Evolutionary conservation across 2,888 invertebrate species (phyloP).

Genomic region (Psylliodes chrysocephalus): DNA sequence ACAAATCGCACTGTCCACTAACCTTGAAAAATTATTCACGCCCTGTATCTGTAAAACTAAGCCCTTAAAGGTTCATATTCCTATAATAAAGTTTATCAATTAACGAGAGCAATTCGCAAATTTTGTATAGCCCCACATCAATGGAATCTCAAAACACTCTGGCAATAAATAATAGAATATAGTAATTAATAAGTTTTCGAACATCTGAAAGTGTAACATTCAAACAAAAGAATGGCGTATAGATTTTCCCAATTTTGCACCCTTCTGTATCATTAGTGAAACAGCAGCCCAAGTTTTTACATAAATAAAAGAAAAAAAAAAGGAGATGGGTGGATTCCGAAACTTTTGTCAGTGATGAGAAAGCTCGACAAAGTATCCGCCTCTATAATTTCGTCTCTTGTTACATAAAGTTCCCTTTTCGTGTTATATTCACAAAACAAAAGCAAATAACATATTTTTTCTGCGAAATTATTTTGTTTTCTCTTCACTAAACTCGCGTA

Average conservation of each 20-base stretch:
- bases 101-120: too few relatives aligned
- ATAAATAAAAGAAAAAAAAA: slow-evolving; percentile 18
- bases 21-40: too few relatives aligned
- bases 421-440: slow-evolving; percentile 18
- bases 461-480: slow-evolving; percentile 19
- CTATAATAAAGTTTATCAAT: too few relatives aligned
- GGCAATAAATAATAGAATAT: too few relatives aligned
- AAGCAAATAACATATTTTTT: slow-evolving; percentile 21
- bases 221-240: too few relatives aligned
- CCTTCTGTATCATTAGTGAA: neutral
- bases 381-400: slow-evolving; percentile 23
- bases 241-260: neutral
- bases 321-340: slow-evolving; percentile 1
- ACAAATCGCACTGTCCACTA: too few relatives aligned
- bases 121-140: too few relatives aligned
- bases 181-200: too few relatives aligned
- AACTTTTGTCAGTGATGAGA: slow-evolving; percentile 20
- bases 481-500: slow-evolving; percentile 21
- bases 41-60: too few relatives aligned
- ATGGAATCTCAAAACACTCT: too few relatives aligned
- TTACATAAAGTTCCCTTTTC: slow-evolving; percentile 22
- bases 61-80: too few relatives aligned
- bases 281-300: slow-evolving; percentile 10
- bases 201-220: too few relatives aligned
- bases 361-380: neutral